Conservation (phyloP, 2,888 invertebrate genomes). For the Acleris sparsana region DNA sequence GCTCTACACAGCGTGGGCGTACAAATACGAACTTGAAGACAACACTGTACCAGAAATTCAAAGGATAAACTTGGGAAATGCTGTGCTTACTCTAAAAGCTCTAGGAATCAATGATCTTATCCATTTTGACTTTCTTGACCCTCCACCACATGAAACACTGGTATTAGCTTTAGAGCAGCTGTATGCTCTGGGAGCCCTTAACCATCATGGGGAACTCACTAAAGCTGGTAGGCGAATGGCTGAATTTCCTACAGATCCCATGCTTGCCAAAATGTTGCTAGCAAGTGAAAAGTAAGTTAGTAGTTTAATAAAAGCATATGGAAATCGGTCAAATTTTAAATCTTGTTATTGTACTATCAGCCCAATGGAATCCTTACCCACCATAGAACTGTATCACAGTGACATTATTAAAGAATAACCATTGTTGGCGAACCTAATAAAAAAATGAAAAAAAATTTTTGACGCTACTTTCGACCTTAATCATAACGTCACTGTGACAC, state of each 20-base stretch:
- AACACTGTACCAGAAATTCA: conserved; percentile 99
- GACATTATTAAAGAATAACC: no score
- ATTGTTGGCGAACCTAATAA: no score
- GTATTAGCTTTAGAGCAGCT: conserved; percentile 97
- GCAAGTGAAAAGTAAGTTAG: conserved; percentile 95
- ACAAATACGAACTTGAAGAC: conserved; percentile 98
- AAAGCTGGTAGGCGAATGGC: conserved; percentile 99
- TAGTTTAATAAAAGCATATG: neutral
- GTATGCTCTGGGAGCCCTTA: conserved; percentile 98
- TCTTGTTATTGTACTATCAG: no score
- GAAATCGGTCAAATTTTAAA: no score
- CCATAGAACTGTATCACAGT: no score
- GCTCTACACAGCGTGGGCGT: conserved; percentile 99
- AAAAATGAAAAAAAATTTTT: no score
- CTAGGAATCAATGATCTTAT: conserved; percentile 98
- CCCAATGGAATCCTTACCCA: no score
- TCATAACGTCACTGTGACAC: no score
- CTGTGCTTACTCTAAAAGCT: conserved; percentile 97
- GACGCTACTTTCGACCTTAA: no score
- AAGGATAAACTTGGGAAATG: conserved; percentile 98
- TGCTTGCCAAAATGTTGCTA: conserved; percentile 99
- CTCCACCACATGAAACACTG: conserved; percentile 96
- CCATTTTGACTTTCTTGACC: conserved; percentile 99
- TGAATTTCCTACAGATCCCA: conserved; percentile 99
- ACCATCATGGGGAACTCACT: conserved; percentile 98